Percentiles rank a stretch among this genome's conserved stretches.
These are phyloP conservation scores for Serinus canaria DNA, from an alignment of 2,113 vertebrate genomes.

Conservation along the genomic window DNA sequence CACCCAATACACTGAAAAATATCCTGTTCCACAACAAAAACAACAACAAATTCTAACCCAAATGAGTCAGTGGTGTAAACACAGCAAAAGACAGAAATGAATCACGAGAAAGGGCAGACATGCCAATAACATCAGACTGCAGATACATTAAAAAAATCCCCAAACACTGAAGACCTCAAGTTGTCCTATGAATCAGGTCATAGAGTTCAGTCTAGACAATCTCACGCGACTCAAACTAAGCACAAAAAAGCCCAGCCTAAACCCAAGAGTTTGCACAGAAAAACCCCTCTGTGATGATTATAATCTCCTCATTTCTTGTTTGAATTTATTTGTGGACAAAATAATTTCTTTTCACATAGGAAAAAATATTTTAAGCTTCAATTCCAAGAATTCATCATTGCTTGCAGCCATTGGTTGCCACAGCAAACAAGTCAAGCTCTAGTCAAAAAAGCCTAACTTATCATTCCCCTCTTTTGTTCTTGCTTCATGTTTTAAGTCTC, in stretches of 20 bases:
- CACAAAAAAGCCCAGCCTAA: not conserved
- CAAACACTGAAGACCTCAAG: not conserved
- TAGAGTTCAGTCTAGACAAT: not conserved
- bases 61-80: slow-evolving; percentile 16
- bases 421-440: not conserved
- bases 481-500: not conserved
- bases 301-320: not conserved
- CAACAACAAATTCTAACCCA: not conserved
- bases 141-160: not conserved
- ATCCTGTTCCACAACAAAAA: not conserved
- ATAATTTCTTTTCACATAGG: not conserved
- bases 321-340: not conserved
- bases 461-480: not conserved
- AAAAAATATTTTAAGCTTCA: not conserved
- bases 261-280: not conserved
- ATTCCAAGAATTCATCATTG: not conserved
- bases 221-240: not conserved
- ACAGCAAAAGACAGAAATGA: not conserved
- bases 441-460: not conserved
- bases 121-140: not conserved
- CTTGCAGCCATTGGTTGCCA: not conserved
- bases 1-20: not conserved
- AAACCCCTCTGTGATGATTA: not conserved
- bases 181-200: not conserved
- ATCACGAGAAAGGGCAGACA: not conserved